Percentiles rank a stretch among this genome's conserved stretches.
These are phyloP conservation scores for Astatotilapia flaviijosephi DNA, from an alignment of 2,113 vertebrate genomes.

Conservation along the genomic window DNA sequence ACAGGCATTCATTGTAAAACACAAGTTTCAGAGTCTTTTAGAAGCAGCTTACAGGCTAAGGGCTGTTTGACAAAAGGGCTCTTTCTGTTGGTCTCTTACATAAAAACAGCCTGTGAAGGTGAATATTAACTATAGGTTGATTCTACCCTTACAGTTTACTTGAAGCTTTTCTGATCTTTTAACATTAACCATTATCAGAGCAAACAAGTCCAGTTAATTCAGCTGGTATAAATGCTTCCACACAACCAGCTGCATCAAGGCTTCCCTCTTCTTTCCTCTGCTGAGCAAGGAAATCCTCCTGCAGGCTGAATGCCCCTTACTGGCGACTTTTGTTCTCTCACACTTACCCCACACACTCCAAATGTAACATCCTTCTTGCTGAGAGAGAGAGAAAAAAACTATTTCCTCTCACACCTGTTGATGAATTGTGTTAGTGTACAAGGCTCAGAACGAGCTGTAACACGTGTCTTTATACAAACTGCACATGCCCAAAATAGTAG, in stretches of 20 bases:
- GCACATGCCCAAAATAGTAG: slow-evolving; percentile 12
- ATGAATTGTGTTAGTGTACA: slow-evolving; percentile 54
- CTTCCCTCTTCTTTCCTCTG: slow-evolving; percentile 25
- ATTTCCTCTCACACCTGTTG: slow-evolving; percentile 63
- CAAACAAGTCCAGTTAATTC: slow-evolving; percentile 16
- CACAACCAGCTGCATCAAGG: slow-evolving; percentile 23
- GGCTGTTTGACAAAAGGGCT: background rate
- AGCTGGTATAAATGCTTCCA: slow-evolving; percentile 14
- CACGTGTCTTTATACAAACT: slow-evolving; percentile 21
- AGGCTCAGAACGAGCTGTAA: slow-evolving; percentile 12
- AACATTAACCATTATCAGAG: background rate
- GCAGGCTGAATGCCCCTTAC: slow-evolving; percentile 38
- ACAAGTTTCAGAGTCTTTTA: background rate
- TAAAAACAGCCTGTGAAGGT: slow-evolving; percentile 2
- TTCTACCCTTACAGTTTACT: background rate
- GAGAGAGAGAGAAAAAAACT: background rate
- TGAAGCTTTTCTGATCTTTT: background rate
- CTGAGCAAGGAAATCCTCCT: slow-evolving; percentile 44
- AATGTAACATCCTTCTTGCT: slow-evolving; percentile 48
- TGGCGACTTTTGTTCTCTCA: slow-evolving; percentile 51
- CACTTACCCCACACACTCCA: slow-evolving; percentile 45
- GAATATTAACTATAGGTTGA: background rate
- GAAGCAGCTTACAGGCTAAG: background rate
- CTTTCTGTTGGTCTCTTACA: background rate
- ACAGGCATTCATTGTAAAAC: background rate